These are phyloP conservation scores for Cichladusa arquata DNA, from an alignment of 2,113 vertebrate genomes.

Conservation along the genomic window DNA sequence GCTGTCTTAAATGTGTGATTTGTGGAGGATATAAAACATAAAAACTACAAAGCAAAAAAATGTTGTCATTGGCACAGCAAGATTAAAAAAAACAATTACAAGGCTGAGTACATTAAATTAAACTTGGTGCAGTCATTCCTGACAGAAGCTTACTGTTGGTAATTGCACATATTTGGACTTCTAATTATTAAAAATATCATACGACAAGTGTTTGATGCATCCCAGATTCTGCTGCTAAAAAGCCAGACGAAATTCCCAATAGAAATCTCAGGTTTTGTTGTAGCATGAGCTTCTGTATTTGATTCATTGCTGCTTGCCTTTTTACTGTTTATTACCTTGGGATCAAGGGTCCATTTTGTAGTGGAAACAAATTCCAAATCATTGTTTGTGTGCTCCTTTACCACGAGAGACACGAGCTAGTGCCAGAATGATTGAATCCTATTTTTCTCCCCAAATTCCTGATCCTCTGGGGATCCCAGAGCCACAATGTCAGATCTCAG, in stretches of 20 bases:
- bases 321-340: neutral
- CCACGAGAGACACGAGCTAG: rapidly evolving
- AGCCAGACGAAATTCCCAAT: neutral
- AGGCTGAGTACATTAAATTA: slow-evolving; percentile 51
- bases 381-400: neutral
- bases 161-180: slow-evolving; percentile 19
- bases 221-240: slow-evolving; percentile 1
- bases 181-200: slow-evolving; percentile 41
- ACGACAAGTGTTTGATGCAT: neutral
- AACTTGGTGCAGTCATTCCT: slow-evolving; percentile 21
- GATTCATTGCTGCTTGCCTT: neutral
- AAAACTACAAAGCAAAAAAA: slow-evolving; percentile 6
- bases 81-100: slow-evolving; percentile 53
- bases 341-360: slow-evolving; percentile 20
- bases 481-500: neutral
- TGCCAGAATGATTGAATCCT: neutral
- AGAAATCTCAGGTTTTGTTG: slow-evolving; percentile 20
- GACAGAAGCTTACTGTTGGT: neutral
- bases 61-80: neutral
- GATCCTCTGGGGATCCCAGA: neutral
- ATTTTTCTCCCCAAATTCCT: neutral
- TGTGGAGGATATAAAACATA: slow-evolving; percentile 14
- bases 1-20: slow-evolving; percentile 20
- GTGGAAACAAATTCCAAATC: slow-evolving; percentile 14
- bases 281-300: neutral